phyloP scores from a whole-genome alignment of 2,888 invertebrate species.

The Acanthosepion lycidas region DNA sequence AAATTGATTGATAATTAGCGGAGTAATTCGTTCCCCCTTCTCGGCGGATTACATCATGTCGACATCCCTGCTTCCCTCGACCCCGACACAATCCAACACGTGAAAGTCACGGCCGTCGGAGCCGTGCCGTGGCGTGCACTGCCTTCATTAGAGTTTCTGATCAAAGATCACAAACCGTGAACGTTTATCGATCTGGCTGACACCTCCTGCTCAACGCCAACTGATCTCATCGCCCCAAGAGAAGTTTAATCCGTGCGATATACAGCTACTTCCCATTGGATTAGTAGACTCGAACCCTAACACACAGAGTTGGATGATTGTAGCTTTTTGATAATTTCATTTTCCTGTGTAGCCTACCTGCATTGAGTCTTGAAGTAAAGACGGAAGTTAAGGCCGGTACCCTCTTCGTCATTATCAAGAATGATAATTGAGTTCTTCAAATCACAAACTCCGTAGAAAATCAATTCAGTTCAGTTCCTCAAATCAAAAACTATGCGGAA shows the following conservation, averaged over 20 bases:
- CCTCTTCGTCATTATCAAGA: too few species aligned
- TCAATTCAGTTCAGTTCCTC: too few species aligned
- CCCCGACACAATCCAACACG: neutral
- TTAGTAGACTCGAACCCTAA: neutral
- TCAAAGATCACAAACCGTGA: conserved; percentile 33
- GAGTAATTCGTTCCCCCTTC: neutral
- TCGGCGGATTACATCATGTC: neutral
- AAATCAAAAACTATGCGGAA: too few species aligned
- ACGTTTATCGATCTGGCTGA: neutral
- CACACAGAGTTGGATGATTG: neutral
- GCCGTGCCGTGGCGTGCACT: neutral
- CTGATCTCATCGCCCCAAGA: neutral
- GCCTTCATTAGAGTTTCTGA: conserved; percentile 12
- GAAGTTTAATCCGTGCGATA: neutral
- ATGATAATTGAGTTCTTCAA: too few species aligned
- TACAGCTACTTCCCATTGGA: neutral
- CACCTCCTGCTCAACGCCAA: neutral
- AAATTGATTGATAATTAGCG: conserved; percentile 33
- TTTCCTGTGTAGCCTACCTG: neutral
- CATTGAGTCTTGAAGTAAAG: too few species aligned
- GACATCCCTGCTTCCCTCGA: neutral
- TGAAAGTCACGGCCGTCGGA: conserved; percentile 2
- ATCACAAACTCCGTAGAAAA: too few species aligned
- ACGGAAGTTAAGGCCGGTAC: neutral
- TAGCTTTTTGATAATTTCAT: neutral